These are phyloP conservation scores for Drosophila saltans DNA, from an alignment of 1,140 invertebrate species.

Conservation along the genomic window DNA sequence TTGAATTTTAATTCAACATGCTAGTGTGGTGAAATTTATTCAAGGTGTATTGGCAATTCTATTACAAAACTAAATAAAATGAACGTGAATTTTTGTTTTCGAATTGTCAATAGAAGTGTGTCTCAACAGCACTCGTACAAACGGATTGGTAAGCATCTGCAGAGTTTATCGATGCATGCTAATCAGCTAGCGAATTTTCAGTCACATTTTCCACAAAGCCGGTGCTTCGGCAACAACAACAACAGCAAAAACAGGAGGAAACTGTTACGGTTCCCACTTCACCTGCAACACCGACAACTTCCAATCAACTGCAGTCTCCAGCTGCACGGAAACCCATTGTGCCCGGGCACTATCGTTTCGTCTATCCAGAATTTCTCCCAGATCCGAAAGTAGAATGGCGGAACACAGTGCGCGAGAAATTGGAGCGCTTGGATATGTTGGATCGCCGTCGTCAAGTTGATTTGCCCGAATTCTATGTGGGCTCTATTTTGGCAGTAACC, in stretches of 20 bases:
- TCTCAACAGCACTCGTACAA: constrained; percentile 47
- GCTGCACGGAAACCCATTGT: constrained; percentile 62
- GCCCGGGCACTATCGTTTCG: constrained; percentile 87
- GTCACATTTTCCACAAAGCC: constrained; percentile 76
- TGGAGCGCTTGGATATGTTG: constrained; percentile 97
- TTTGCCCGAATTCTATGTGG: constrained; percentile 99
- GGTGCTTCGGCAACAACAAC: constrained; percentile 46
- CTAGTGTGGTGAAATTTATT: not conserved
- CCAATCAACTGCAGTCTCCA: not conserved
- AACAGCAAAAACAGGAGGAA: constrained; percentile 33
- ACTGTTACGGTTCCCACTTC: not conserved
- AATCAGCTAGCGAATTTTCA: constrained; percentile 38
- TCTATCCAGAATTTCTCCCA: constrained; percentile 98
- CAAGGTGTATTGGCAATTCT: not conserved
- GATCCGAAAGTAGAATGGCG: constrained; percentile 91
- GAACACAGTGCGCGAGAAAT: constrained; percentile 92
- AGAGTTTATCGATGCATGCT: not conserved
- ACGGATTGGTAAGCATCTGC: constrained; percentile 55
- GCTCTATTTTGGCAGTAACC: constrained; percentile 96
- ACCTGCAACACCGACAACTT: not conserved
- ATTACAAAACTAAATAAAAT: constrained; percentile 58
- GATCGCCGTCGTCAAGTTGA: constrained; percentile 89
- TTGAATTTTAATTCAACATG: not conserved
- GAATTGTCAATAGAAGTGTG: constrained; percentile 44
- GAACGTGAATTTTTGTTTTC: constrained; percentile 45